Base-by-base conservation (phyloP, 2,888 invertebrate species). In the Eupelmus urozonus region DNA sequence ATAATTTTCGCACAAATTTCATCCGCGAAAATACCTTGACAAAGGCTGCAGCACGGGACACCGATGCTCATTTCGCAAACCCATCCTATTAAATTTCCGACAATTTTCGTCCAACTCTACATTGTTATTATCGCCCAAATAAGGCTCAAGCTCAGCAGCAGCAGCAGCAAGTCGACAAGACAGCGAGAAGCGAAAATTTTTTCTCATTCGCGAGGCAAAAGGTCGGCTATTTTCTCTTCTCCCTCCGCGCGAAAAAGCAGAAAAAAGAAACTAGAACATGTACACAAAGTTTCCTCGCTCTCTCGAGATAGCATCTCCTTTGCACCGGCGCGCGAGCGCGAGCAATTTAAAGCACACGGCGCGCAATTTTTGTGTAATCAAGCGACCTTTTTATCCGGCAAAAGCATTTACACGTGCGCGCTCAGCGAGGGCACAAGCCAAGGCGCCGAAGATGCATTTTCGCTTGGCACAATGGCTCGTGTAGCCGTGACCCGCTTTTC, bases 401-500 rank as follows among this genome's bases (percentile, higher is more conserved):
- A 45, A 45, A 16, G 16, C 13, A 45, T 45, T 45, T 45, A 34
- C 34, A 34, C 65, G n/a, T n/a, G n/a, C n/a, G n/a, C n/a, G n/a
- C n/a, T n/a, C n/a, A n/a, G n/a, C n/a, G 29, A 16, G 49, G 49
- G 63, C 63, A 60, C 7, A 3, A 5, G 27, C 60, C 5, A 18
- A 60, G 18, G 29, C 59, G n/a, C 29, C 4, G 63, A 62, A 45
- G 72, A 73, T 63, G 40, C 27, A 74, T 74, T 74, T 59, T 65
- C 73, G 11, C 57, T 9, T 18, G n/a, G n/a, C 34, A 51, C 53
- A 67, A 67, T 53, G n/a, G 51, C 65, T 29, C 66, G 66, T n/a
- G 69, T 53, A 79, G 60, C 79, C 79, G 62, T 80, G 79, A 80
- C 79, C 79, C 53, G 67, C 34, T 80, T 80, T 18, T 4, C 18